Percentiles rank a stretch among this genome's conserved stretches.
These are phyloP conservation scores for Gorsachius magnificus DNA, from an alignment of 2,797 vertebrate genomes.

Conservation along the genomic window DNA sequence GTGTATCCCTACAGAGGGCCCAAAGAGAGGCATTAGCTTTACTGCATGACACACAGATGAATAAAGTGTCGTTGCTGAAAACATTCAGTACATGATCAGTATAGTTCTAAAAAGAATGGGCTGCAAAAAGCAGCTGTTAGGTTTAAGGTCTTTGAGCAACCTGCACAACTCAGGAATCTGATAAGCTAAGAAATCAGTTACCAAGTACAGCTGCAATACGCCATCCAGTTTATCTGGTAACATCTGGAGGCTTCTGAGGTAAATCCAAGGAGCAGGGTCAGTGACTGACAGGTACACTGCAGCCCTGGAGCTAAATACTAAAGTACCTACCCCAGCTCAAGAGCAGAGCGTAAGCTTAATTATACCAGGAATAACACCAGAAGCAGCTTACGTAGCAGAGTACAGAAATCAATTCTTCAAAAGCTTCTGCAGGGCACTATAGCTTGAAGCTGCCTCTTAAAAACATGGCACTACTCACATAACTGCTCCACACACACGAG, in stretches of 20 bases:
- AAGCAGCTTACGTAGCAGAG: background rate
- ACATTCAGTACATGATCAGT: background rate
- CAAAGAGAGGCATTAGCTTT: background rate
- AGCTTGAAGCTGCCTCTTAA: background rate
- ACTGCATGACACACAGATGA: background rate
- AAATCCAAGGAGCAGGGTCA: background rate
- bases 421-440: background rate
- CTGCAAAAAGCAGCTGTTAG: background rate
- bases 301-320: background rate
- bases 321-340: background rate
- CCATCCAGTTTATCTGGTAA: background rate
- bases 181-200: background rate
- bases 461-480: conserved; percentile 78
- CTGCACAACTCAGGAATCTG: background rate
- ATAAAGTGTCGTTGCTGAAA: background rate
- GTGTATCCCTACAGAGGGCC: conserved; percentile 81
- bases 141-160: background rate
- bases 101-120: background rate
- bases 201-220: background rate
- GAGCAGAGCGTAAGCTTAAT: background rate
- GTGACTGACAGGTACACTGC: background rate
- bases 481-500: conserved; percentile 84
- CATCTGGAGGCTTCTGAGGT: background rate
- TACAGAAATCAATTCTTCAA: background rate
- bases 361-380: background rate